Evolutionary conservation across 2,113 vertebrate genomes (phyloP).

Genomic region (Alexandromys fortis): DNA sequence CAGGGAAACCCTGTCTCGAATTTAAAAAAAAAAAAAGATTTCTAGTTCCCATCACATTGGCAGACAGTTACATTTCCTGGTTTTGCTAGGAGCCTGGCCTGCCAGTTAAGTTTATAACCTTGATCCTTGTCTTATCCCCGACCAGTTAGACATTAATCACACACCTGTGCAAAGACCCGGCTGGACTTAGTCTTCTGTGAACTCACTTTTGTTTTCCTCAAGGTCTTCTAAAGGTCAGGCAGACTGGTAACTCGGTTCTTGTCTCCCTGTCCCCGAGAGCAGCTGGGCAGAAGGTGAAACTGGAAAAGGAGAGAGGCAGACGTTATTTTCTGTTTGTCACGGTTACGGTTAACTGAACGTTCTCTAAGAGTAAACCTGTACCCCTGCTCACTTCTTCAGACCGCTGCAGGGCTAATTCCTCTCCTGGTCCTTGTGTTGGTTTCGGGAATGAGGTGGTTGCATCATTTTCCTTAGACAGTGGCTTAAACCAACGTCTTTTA

Average conservation of each 20-base stretch:
- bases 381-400: not conserved
- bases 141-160: conserved; percentile 69
- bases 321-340: conserved; percentile 9
- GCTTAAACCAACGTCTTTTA: not conserved
- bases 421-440: not conserved
- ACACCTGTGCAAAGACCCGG: conserved; percentile 5
- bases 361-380: not conserved
- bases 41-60: conserved; percentile 23
- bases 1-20: too few relatives aligned
- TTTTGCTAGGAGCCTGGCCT: conserved; percentile 47
- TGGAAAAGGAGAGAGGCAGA: not conserved
- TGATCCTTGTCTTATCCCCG: conserved; percentile 17
- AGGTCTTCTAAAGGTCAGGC: conserved; percentile 67
- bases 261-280: not conserved
- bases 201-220: conserved; percentile 41
- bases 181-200: conserved; percentile 55
- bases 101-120: conserved; percentile 65
- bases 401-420: not conserved
- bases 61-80: conserved; percentile 39
- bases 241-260: not conserved
- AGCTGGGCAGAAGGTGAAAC: conserved; percentile 5
- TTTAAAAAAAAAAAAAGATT: not conserved
- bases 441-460: not conserved
- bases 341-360: not conserved
- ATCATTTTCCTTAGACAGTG: not conserved